Evolutionary conservation across 2,888 invertebrate genomes (phyloP), one percentile per base, ranked within the genome.

Genomic region (Tenthredo livida): DNA sequence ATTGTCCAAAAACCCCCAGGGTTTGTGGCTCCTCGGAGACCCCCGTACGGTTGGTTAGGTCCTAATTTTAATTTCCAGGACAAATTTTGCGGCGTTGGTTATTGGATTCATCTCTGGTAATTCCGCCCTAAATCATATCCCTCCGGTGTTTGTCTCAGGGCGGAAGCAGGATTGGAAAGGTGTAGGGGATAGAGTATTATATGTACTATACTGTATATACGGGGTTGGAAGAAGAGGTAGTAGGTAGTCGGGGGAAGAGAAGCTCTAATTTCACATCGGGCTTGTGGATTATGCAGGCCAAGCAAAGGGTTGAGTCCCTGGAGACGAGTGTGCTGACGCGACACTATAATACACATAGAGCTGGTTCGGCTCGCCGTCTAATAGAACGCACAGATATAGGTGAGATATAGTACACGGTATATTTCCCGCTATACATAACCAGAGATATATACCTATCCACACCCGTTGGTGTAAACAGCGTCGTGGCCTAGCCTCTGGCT

Each of bases 301-400:
- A 80, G 86, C 88, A 92, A 93, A 93, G 93, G 93, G 93, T 93
- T 93, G 90, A 92, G 90, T 87, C 93, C 91, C 93, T 67, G 85
- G 92, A 90, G 92, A 92, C 87, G 86, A 86, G 86, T 87, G 88
- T 88, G 91, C 89, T 91, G 91, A 91, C 91, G 91, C 89, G 92
- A 93, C 92, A 92, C 90, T 90, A 88, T 90, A 89, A 67, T 67
- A 67, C 67, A 33, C 67, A 33, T 67, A 61, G 61, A 61, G 0
- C 67, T 15, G 15, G 78, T 21, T n/a, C 58, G 21, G 12, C n/a
- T 7, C 25, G 12, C 40, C 12, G 40, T n/a, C 61, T 58, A 61
- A 80, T 80, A 80, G 61, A 80, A 80, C n/a, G n/a, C n/a, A n/a
- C 58, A 25, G 58, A 58, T 58, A 47, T 77, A 61, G 58, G 58